Base-by-base conservation (phyloP, 2,888 invertebrate genomes). In the Coenonympha glycerion region DNA sequence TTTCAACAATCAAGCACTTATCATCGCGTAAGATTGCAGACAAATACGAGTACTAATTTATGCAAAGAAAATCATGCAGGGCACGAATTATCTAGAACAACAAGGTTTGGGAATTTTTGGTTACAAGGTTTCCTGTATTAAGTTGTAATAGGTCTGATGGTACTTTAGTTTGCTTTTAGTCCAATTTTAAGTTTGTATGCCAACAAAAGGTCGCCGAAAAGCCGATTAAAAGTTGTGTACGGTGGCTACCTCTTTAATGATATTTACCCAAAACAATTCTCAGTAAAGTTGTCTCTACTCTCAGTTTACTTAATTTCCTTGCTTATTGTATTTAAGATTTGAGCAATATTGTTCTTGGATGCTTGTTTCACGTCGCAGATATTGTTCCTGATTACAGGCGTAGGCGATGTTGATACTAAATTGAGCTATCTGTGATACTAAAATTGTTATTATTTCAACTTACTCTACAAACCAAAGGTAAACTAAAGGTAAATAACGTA, bases 161-260 rank as follows among this genome's bases (percentile, higher is more conserved):
- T 33, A 34, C 24, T 45, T 45, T 47, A 31, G 41, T 46, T 37
- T 49, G 46, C 42, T 47, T 47, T 42, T 34, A 47, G 51, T 41
- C 37, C 37, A 24, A n/a, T 47, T 40, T 47, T 47, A 53, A 49
- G 47, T 52, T 55, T 49, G 31, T 45, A 47, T 42, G 21, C 44
- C 42, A 50, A 47, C 47, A 50, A 53, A 47, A 47, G 49, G 30
- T 47, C 22, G 44, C 37, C 34, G 49, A 6, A 41, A 55, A 55
- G 53, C 55, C 55, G 55, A 55, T 55, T 55, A 55, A 42, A 50
- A 53, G 44, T 55, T 53, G 48, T 44, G 39, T 33, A 26, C 44
- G 34, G 52, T 34, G 36, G 40, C 18, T n/a, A 48, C 51, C 51
- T 52, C 52, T 52, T 52, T 52, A 48, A 55, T 52, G 52, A 52